Evolutionary conservation across 2,113 vertebrate species (phyloP), one percentile per base, ranked within the genome.

Genomic region (Pedionomus torquatus): DNA sequence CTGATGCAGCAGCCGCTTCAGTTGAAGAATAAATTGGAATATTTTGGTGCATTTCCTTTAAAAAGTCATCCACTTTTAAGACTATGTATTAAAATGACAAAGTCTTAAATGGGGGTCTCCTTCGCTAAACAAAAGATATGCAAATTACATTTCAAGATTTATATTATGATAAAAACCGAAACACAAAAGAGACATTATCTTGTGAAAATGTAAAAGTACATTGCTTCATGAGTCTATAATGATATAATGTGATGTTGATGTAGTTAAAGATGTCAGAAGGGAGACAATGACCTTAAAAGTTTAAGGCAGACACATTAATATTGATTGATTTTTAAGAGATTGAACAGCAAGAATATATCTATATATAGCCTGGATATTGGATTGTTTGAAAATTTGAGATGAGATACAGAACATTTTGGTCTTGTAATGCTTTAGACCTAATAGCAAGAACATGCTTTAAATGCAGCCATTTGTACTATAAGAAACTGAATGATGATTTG

Each of bases 261-360:
- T 97, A 98, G 97, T 98, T 97, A 98, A 96, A 98, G 95, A 97
- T 98, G 98, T 98, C 98, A 98, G 97, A 97, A 98, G 92, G 88
- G 93, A 98, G 98, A 98, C 97, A 98, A 98, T 97, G 98, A 98
- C 98, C 98, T 98, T 98, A 98, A 96, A 98, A 97, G 95, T 98
- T 98, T 97, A 97, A 98, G 97, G 97, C 97, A 98, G 98, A 97
- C 97, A 96, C 96, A 96, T 98, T 97, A 98, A 97, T 98, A 97
- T 97, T 97, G 97, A 98, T 97, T 97, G 97, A 98, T 97, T 97
- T 97, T 97, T 96, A 95, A 95, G 95, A 96, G 92, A 95, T 90
- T 95, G 97, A 97, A 95, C 93, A 94, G 95, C 87, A 93, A 96
- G 96, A 89, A 87, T 94, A 69, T 95, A 90, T 95, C 83, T 93